Conservation (phyloP, 2,113 vertebrate species). For the Arenaria interpres region DNA sequence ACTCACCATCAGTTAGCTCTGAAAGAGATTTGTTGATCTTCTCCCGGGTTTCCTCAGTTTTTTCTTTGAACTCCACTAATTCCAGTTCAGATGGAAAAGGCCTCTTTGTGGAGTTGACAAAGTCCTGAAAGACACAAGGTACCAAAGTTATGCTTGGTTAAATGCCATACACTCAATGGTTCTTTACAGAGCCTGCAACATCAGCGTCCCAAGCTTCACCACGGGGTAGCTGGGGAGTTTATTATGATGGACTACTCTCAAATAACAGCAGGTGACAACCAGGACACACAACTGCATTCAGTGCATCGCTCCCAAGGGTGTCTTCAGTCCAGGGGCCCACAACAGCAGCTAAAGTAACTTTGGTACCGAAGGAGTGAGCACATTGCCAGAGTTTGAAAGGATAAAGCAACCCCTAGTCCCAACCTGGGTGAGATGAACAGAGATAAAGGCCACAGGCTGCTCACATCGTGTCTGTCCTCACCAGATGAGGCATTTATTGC, state of each 20-base stretch:
- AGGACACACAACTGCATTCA: background rate
- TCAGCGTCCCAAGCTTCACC: background rate
- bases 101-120: constrained; percentile 78
- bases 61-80: constrained; percentile 79
- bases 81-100: constrained; percentile 80
- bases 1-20: constrained; percentile 78
- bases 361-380: background rate
- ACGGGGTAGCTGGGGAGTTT: fast-evolving
- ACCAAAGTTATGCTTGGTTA: background rate
- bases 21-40: constrained; percentile 81
- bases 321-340: background rate
- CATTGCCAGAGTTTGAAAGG: background rate
- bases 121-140: constrained; percentile 72
- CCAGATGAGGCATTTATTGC: background rate
- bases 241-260: background rate
- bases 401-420: background rate
- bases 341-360: background rate
- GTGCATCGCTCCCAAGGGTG: background rate
- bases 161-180: background rate
- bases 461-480: background rate
- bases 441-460: background rate
- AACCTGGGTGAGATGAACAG: background rate
- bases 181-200: background rate
- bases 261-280: background rate
- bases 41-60: constrained; percentile 74